Conservation (phyloP, 2,888 invertebrate genomes). For the Volucella inflata region DNA sequence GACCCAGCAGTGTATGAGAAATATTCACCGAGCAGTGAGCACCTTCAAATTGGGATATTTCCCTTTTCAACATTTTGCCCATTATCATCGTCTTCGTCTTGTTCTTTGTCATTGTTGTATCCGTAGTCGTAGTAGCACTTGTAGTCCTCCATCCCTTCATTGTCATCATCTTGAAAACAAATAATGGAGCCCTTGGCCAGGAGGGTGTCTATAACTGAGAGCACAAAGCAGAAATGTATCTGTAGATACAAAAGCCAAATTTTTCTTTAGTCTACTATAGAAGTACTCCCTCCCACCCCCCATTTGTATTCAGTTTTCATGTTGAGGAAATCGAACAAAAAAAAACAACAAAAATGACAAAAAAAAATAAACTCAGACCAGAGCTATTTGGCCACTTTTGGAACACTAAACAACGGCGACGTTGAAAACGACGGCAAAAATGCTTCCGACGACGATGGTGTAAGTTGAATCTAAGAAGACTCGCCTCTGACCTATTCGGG, state of each 20-base stretch:
- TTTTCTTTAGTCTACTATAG: background rate
- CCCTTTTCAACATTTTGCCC: slow-evolving; percentile 17
- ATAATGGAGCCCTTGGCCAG: slow-evolving; percentile 33
- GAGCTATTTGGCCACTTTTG: slow-evolving; percentile 37
- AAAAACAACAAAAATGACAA: background rate
- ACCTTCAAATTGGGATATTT: slow-evolving; percentile 60
- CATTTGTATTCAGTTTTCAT: background rate
- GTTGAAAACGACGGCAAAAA: background rate
- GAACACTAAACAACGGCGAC: slow-evolving; percentile 22
- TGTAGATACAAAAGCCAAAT: slow-evolving; percentile 33
- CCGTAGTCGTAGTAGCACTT: background rate
- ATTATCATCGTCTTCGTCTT: slow-evolving; percentile 38
- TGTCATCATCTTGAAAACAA: slow-evolving; percentile 41
- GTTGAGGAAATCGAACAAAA: background rate
- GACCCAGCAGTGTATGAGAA: slow-evolving; percentile 38
- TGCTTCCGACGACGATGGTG: slow-evolving; percentile 2
- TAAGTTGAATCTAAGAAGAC: slow-evolving; percentile 26
- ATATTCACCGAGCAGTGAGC: slow-evolving; percentile 26
- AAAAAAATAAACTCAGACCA: slow-evolving; percentile 29
- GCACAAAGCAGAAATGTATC: slow-evolving; percentile 46
- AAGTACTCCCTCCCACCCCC: background rate
- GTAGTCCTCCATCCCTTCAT: background rate
- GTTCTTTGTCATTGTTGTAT: slow-evolving; percentile 4
- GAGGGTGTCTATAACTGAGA: slow-evolving; percentile 34
- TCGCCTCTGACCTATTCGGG: slow-evolving; percentile 48